Evolutionary conservation across 2,797 vertebrate species (phyloP).

Genomic region (Pangasius djambal): DNA sequence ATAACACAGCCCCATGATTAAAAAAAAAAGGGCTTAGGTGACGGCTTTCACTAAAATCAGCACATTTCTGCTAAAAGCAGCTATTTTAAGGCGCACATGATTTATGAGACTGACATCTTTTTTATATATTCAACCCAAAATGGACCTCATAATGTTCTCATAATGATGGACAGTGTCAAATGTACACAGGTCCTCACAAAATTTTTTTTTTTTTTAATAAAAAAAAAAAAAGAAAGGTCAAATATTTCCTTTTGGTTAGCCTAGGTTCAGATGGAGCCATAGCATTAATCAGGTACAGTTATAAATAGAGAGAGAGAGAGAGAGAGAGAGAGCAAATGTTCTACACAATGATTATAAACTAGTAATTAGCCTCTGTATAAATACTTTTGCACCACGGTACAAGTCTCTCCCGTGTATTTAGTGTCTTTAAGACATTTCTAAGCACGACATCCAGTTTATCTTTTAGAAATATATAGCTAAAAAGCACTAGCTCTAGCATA

Average conservation of each 20-base stretch:
- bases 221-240: background rate
- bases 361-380: background rate
- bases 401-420: background rate
- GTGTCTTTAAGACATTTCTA: background rate
- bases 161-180: background rate
- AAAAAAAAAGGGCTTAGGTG: background rate
- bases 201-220: background rate
- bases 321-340: background rate
- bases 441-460: background rate
- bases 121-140: background rate
- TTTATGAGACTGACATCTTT: background rate
- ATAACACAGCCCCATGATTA: background rate
- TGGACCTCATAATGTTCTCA: background rate
- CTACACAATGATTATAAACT: background rate
- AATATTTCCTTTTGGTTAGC: background rate
- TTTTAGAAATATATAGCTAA: background rate
- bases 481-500: background rate
- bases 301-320: background rate
- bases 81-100: background rate
- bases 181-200: background rate
- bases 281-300: background rate
- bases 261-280: background rate
- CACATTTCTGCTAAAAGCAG: conserved; percentile 21
- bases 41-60: background rate
- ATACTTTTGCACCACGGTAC: background rate